Evolutionary conservation across 2,888 invertebrate species (phyloP).

Genomic region (Mellilla xanthometata): DNA sequence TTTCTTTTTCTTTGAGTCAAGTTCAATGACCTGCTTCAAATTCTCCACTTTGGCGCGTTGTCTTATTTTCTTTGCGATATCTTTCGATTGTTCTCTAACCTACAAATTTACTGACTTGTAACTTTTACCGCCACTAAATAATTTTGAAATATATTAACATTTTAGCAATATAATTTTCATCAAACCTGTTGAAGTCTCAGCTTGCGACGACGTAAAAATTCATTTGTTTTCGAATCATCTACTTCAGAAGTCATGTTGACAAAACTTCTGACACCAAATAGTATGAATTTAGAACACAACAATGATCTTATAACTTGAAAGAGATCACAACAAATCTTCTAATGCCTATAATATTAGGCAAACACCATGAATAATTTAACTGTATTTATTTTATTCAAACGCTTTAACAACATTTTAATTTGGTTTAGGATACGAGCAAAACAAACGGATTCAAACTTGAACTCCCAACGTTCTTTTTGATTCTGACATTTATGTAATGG

Average conservation of each 20-base stretch:
- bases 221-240: constrained; percentile 72
- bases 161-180: constrained; percentile 25
- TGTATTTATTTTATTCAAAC: no score
- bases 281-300: constrained; percentile 4
- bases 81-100: constrained; percentile 80
- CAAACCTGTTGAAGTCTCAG: constrained; percentile 76
- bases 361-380: no score
- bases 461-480: constrained; percentile 1
- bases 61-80: constrained; percentile 73
- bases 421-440: not conserved
- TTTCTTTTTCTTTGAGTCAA: constrained; percentile 60
- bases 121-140: constrained; percentile 20
- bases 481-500: not conserved
- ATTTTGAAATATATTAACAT: constrained; percentile 26
- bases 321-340: not conserved
- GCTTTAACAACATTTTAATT: not conserved
- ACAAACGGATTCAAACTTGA: not conserved
- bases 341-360: no score
- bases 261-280: constrained; percentile 30
- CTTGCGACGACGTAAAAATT: constrained; percentile 70
- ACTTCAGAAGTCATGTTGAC: constrained; percentile 69
- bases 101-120: constrained; percentile 44
- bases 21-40: constrained; percentile 52
- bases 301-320: no score
- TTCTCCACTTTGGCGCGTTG: constrained; percentile 70